A percentile compares a stretch with the other conserved stretches of the same genome.
Conservation (phyloP, 2,888 invertebrate genomes). For the Entomobrya multifasciata region DNA sequence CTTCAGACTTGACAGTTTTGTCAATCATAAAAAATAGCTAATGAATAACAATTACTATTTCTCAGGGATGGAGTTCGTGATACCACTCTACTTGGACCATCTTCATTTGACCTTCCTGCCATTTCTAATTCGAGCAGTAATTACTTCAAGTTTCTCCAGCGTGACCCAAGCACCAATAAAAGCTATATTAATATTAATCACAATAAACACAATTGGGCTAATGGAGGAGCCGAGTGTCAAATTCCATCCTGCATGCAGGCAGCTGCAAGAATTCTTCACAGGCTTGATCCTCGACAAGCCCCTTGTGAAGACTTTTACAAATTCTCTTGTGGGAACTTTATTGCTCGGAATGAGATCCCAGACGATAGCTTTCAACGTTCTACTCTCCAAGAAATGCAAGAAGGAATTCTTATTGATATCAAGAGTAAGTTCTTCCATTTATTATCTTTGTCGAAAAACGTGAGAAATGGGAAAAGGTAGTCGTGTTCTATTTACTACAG, state of each 20-base stretch:
- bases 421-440: conserved; percentile 80
- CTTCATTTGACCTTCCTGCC: conserved; percentile 11
- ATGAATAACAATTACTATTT: too few species aligned
- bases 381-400: conserved; percentile 81
- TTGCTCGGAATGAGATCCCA: conserved; percentile 81
- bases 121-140: conserved; percentile 40
- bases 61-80: too few species aligned
- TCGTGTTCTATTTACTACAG: conserved; percentile 2
- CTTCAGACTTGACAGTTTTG: too few species aligned
- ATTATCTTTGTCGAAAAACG: conserved; percentile 1
- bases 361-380: conserved; percentile 81
- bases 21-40: too few species aligned
- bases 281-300: conserved; percentile 80
- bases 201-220: conserved; percentile 50
- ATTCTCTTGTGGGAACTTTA: conserved; percentile 81
- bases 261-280: conserved; percentile 80
- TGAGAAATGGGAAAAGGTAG: background rate
- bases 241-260: conserved; percentile 80
- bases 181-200: conserved; percentile 45
- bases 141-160: conserved; percentile 28
- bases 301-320: conserved; percentile 81
- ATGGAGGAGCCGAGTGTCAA: conserved; percentile 76
- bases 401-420: conserved; percentile 81
- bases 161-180: conserved; percentile 30
- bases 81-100: too few species aligned